These are phyloP conservation scores for Nibea coibor DNA, from an alignment of 2,113 vertebrate species.

Conservation along the genomic window DNA sequence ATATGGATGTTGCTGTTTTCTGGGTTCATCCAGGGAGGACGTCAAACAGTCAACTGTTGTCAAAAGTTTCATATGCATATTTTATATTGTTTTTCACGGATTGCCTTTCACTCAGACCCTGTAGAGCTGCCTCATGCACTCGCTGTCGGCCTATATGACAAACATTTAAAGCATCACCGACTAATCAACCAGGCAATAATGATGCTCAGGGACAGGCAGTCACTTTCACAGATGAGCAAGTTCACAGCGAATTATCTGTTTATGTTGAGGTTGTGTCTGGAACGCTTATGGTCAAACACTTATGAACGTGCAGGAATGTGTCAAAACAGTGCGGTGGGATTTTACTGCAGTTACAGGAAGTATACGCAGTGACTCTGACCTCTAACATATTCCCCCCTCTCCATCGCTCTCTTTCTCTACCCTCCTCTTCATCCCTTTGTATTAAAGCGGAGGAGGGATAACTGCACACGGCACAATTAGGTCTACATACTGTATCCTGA, in stretches of 20 bases:
- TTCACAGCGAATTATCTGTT: constrained; percentile 1
- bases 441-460: constrained; percentile 9
- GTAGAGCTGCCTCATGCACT: not conserved
- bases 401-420: not conserved
- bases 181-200: constrained; percentile 23
- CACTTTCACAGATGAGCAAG: constrained; percentile 31
- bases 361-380: not conserved
- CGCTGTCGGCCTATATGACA: not conserved
- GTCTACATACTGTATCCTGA: constrained; percentile 54
- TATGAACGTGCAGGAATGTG: too few species aligned
- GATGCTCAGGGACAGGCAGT: constrained; percentile 26
- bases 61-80: constrained; percentile 38
- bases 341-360: not conserved
- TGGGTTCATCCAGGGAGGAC: not conserved
- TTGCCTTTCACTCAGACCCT: not conserved
- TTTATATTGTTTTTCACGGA: constrained; percentile 12
- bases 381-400: not conserved
- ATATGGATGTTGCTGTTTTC: not conserved
- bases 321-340: too few species aligned
- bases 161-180: constrained; percentile 4
- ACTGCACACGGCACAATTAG: constrained; percentile 61
- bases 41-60: constrained; percentile 21
- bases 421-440: not conserved
- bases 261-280: constrained; percentile 3
- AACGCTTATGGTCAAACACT: not conserved